Conservation (phyloP, 2,888 invertebrate species). For the Nomada hirtipes region DNA sequence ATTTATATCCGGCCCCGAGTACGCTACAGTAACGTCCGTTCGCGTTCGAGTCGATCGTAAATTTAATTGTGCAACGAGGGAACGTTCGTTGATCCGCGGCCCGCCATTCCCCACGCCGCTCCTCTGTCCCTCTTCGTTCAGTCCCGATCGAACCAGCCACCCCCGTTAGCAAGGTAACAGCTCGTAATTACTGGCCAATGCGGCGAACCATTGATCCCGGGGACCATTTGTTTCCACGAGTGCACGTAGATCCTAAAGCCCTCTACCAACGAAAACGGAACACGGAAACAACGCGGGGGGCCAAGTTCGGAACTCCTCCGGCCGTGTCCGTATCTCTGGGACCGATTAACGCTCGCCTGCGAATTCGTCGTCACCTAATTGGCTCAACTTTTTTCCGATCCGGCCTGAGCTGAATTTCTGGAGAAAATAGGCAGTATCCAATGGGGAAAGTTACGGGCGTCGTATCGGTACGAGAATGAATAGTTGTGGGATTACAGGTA, state of each 20-base stretch:
- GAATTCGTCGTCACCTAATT: conserved; percentile 30
- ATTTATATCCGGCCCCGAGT: conserved; percentile 62
- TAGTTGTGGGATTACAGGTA: too few species aligned
- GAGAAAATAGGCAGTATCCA: background rate
- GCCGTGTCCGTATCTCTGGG: conserved; percentile 28
- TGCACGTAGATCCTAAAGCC: conserved; percentile 58
- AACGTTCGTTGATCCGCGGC: conserved; percentile 68
- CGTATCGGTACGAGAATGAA: too few species aligned
- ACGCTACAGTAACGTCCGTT: conserved; percentile 66
- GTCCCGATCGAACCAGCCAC: conserved; percentile 22
- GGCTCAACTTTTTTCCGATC: conserved; percentile 13
- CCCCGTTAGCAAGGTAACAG: conserved; percentile 67
- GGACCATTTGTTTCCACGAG: conserved; percentile 66
- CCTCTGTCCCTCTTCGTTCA: conserved; percentile 37
- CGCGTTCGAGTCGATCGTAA: conserved; percentile 78
- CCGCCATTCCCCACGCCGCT: conserved; percentile 7
- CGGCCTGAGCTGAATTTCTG: background rate
- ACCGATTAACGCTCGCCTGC: conserved; percentile 35
- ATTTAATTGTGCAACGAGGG: conserved; percentile 79
- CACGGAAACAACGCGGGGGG: conserved; percentile 40
- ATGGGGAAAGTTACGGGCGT: background rate
- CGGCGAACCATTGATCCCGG: conserved; percentile 65
- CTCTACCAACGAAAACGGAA: conserved; percentile 51
- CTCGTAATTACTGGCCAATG: conserved; percentile 70
- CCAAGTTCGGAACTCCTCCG: conserved; percentile 35